Evolutionary conservation across 2,888 invertebrate species (phyloP).

Genomic region (Dryococelus australis): DNA sequence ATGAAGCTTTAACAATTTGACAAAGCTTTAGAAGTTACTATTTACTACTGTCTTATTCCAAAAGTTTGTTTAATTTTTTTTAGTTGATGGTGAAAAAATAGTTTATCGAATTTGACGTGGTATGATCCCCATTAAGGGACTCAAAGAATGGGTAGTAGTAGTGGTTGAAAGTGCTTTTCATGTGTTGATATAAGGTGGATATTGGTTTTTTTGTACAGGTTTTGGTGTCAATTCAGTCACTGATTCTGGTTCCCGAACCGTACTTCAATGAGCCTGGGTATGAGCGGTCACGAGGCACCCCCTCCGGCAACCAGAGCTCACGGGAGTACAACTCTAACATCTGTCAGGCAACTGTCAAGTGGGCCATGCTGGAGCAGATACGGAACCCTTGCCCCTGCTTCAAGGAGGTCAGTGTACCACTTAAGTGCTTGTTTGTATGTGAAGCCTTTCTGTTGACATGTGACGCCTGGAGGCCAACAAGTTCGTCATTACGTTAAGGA

Average conservation of each 20-base stretch:
- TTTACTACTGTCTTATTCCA: too few relatives aligned
- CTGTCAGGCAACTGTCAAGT: constrained; percentile 91
- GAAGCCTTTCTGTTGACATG: too few relatives aligned
- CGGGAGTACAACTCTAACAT: constrained; percentile 96
- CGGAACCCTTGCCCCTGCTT: constrained; percentile 90
- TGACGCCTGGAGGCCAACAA: too few relatives aligned
- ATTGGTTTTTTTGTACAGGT: constrained; percentile 64
- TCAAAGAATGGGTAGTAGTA: too few relatives aligned
- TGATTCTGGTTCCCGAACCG: constrained; percentile 91
- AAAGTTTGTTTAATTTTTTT: too few relatives aligned
- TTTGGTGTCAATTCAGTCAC: constrained; percentile 89
- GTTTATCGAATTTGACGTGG: too few relatives aligned
- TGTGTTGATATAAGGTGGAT: not conserved
- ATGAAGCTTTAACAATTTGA: too few relatives aligned
- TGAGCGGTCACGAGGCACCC: constrained; percentile 88
- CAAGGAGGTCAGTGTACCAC: constrained; percentile 70
- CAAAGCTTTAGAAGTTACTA: too few relatives aligned
- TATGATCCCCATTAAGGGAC: too few relatives aligned
- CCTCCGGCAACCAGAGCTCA: constrained; percentile 87
- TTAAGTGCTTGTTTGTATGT: not conserved
- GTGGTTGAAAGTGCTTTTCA: not conserved
- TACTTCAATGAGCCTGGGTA: constrained; percentile 96
- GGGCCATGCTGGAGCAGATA: constrained; percentile 96
- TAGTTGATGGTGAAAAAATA: too few relatives aligned
- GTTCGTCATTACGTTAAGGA: too few relatives aligned